phyloP scores from a whole-genome alignment of 53 echinoderm and acorn worm genomes.

The Actinopyga echinites region DNA sequence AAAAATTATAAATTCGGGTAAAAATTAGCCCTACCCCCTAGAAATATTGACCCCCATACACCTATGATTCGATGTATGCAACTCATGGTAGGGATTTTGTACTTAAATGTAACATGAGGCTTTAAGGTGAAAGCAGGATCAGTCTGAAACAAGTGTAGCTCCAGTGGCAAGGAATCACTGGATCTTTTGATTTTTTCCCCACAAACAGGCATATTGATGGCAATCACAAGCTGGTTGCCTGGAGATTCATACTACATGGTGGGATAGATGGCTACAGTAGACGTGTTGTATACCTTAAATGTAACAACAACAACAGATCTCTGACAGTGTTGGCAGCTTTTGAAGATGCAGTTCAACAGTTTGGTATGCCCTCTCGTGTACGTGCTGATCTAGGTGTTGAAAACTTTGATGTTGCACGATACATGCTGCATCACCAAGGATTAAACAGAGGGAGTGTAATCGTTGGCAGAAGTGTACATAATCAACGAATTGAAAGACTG shows the following conservation, averaged over 20 bases:
- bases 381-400: conserved; percentile 62
- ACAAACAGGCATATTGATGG: too few relatives aligned
- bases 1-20: too few relatives aligned
- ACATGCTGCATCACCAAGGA: conserved; percentile 52
- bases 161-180: too few relatives aligned
- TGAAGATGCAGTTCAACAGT: conserved; percentile 30
- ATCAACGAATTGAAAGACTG: conserved; percentile 51
- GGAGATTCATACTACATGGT: conserved; percentile 68
- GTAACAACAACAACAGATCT: conserved; percentile 55
- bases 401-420: conserved; percentile 46
- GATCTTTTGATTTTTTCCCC: too few relatives aligned
- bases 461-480: conserved; percentile 65
- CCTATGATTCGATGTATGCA: too few relatives aligned
- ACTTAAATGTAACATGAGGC: too few relatives aligned
- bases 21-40: too few relatives aligned
- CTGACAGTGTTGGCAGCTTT: conserved; percentile 4
- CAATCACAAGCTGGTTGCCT: conserved; percentile 14
- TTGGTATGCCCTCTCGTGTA: conserved; percentile 67
- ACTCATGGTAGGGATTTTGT: too few relatives aligned
- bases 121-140: too few relatives aligned
- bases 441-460: conserved; percentile 48
- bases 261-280: conserved; percentile 69
- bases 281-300: conserved; percentile 43
- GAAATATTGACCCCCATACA: too few relatives aligned
- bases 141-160: too few relatives aligned